These are phyloP conservation scores for Scomber japonicus DNA, from an alignment of 2,113 vertebrate genomes.

Conservation along the genomic window DNA sequence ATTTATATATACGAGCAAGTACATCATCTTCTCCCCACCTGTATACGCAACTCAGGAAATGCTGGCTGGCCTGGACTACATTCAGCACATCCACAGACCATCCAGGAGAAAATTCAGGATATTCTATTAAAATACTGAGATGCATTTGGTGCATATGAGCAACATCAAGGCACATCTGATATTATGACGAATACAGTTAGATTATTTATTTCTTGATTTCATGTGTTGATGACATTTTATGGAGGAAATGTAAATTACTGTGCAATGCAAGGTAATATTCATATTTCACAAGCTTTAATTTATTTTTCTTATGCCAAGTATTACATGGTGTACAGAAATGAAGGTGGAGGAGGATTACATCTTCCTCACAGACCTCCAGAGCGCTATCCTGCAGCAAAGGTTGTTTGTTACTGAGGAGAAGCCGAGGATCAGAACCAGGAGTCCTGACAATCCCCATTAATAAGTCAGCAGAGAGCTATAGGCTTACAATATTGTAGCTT, in stretches of 20 bases:
- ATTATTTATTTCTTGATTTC: neutral
- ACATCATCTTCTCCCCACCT: neutral
- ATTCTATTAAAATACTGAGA: neutral
- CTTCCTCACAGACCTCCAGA: no score
- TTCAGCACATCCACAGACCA: neutral
- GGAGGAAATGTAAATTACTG: neutral
- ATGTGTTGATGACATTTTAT: neutral
- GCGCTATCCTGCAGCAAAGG: no score
- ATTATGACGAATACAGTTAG: neutral
- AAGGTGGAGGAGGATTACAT: no score
- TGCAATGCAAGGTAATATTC: no score
- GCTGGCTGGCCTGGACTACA: slow-evolving; percentile 5
- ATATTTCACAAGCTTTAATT: neutral
- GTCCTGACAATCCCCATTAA: no score
- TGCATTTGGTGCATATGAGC: no score
- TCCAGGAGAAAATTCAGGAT: neutral
- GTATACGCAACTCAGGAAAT: neutral
- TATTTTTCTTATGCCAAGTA: no score
- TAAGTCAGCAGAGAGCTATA: neutral
- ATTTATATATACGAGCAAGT: neutral
- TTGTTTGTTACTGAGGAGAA: no score
- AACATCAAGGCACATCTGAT: neutral
- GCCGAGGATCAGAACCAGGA: no score
- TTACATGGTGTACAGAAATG: no score
- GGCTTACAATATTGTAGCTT: neutral